Percentiles rank a stretch among this genome's conserved stretches.
phyloP scores from a whole-genome alignment of 2,797 vertebrate genomes.

The Trachops cirrhosus region DNA sequence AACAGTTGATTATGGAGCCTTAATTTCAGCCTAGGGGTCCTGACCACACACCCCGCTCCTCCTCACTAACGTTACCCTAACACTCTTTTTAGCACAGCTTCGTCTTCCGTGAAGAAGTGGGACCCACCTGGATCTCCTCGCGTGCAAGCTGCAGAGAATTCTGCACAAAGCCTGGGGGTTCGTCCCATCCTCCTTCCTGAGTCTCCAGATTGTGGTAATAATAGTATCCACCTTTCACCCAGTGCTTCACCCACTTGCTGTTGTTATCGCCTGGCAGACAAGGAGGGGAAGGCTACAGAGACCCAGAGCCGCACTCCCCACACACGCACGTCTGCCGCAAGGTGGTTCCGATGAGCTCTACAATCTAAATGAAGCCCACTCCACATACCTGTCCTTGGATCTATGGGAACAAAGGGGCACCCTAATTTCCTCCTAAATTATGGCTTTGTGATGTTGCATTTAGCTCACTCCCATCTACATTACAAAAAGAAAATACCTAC shows the following conservation, averaged over 20 bases:
- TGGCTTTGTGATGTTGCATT: background rate
- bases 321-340: accelerated
- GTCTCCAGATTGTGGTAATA: slow-evolving; percentile 93
- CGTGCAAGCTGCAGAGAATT: slow-evolving; percentile 93
- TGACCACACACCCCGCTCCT: background rate
- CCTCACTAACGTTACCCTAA: background rate
- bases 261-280: slow-evolving; percentile 87
- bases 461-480: background rate
- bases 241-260: slow-evolving; percentile 95
- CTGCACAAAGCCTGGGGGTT: slow-evolving; percentile 87
- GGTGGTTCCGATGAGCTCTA: background rate
- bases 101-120: background rate
- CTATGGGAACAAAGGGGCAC: background rate
- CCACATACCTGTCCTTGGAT: background rate
- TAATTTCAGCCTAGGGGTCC: background rate
- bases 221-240: slow-evolving; percentile 97
- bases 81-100: background rate
- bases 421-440: background rate
- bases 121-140: slow-evolving; percentile 95
- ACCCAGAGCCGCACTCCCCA: background rate
- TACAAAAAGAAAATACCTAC: background rate
- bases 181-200: slow-evolving; percentile 92
- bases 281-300: slow-evolving; percentile 15
- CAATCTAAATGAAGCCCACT: background rate
- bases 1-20: background rate